Evolutionary conservation across 1,140 invertebrate genomes (phyloP).

Genomic region (Pseudachorutes palmiensis): DNA sequence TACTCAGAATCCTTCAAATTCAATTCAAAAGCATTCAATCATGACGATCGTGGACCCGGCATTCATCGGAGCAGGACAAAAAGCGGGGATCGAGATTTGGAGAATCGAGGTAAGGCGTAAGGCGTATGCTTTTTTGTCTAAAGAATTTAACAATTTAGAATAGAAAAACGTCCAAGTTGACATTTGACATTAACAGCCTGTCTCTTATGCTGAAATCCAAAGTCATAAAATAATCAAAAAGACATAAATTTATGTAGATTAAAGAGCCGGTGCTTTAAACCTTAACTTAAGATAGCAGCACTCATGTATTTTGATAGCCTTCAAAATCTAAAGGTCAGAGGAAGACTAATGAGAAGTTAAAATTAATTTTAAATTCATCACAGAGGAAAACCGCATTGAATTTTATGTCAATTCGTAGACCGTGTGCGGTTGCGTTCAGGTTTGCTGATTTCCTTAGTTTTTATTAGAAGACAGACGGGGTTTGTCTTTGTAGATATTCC

Average conservation of each 20-base stretch:
- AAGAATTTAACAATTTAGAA: not conserved
- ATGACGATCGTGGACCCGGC: conserved; percentile 40
- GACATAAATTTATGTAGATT: not conserved
- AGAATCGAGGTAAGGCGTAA: conserved; percentile 43
- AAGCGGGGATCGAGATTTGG: conserved; percentile 45
- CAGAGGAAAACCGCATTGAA: too few species aligned
- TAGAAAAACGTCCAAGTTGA: not conserved
- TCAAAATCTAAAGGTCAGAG: too few species aligned
- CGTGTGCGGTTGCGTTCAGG: too few species aligned
- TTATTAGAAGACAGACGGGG: too few species aligned
- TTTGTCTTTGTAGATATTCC: too few species aligned
- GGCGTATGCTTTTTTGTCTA: not conserved
- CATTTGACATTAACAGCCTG: not conserved
- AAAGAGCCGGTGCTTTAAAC: not conserved
- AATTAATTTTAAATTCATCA: too few species aligned
- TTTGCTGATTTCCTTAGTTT: too few species aligned
- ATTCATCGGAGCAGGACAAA: conserved; percentile 44
- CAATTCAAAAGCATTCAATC: not conserved
- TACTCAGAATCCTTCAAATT: not conserved
- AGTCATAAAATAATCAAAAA: not conserved
- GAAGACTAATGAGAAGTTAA: too few species aligned
- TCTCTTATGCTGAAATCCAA: not conserved
- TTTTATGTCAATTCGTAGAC: too few species aligned
- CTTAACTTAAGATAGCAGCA: too few species aligned
- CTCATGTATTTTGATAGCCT: too few species aligned